Evolutionary conservation across 2,797 vertebrate genomes (phyloP).

Genomic region (Danionella dracula): DNA sequence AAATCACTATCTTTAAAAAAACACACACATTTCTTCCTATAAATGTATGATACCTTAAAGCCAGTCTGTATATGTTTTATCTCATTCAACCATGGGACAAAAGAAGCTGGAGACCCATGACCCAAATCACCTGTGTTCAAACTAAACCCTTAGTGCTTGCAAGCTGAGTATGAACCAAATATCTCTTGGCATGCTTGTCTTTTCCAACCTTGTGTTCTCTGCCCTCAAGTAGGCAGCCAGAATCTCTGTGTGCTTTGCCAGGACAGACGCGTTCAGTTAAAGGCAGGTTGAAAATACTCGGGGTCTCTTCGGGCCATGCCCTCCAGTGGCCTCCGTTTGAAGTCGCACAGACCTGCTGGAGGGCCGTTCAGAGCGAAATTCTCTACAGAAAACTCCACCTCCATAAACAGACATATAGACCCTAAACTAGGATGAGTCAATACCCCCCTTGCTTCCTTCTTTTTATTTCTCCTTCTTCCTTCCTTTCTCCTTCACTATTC

Average conservation of each 20-base stretch:
- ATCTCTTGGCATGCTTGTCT: conserved; percentile 11
- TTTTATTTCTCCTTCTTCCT: conserved; percentile 45
- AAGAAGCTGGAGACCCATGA: too few species aligned
- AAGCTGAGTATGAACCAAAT: conserved; percentile 40
- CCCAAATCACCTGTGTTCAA: not conserved
- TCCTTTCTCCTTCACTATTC: conserved; percentile 11
- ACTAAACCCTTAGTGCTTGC: not conserved
- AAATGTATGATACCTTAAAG: too few species aligned
- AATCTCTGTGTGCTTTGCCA: conserved; percentile 10
- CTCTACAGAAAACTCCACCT: conserved; percentile 62
- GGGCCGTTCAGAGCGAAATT: conserved; percentile 70
- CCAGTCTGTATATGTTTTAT: not conserved
- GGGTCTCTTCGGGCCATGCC: conserved; percentile 64
- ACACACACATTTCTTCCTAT: too few species aligned
- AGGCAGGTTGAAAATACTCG: conserved; percentile 71
- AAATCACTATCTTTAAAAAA: too few species aligned
- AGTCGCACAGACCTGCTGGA: conserved; percentile 74
- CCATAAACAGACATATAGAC: conserved; percentile 49
- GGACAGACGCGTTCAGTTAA: conserved; percentile 29
- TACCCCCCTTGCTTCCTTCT: conserved; percentile 46
- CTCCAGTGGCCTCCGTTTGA: conserved; percentile 74
- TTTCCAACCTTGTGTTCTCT: conserved; percentile 13
- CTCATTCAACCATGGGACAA: not conserved
- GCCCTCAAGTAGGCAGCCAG: conserved; percentile 24
- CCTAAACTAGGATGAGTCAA: conserved; percentile 70